phyloP scores from a whole-genome alignment of 2,888 invertebrate genomes.

The Synergus umbraculus region DNA sequence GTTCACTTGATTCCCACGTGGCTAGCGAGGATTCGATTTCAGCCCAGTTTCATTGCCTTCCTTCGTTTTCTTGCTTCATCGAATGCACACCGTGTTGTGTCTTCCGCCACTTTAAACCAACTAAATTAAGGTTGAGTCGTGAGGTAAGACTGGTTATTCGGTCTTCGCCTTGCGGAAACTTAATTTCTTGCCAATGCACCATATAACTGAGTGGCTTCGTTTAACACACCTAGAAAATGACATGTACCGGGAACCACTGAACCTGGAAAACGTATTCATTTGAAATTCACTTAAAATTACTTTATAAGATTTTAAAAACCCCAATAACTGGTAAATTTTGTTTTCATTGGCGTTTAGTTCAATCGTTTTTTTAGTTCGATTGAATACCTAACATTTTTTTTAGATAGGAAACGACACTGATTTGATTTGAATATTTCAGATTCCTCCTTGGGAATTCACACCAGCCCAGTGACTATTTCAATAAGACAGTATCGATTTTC shows the following conservation, averaged over 20 bases:
- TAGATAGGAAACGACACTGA: background rate
- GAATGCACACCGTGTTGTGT: constrained; percentile 57
- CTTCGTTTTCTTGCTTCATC: constrained; percentile 50
- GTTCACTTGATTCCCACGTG: constrained; percentile 55
- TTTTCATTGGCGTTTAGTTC: background rate
- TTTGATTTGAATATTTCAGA: background rate
- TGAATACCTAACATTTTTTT: too few relatives aligned
- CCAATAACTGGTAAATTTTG: background rate
- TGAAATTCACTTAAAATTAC: constrained; percentile 35
- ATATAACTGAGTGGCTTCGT: constrained; percentile 42
- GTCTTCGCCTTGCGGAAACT: constrained; percentile 51
- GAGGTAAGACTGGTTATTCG: constrained; percentile 52
- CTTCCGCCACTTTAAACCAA: constrained; percentile 60
- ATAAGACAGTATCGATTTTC: background rate
- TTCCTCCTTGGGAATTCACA: background rate
- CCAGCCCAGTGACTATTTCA: background rate
- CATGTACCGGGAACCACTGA: background rate
- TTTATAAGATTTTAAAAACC: too few relatives aligned
- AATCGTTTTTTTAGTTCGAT: too few relatives aligned
- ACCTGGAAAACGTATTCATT: constrained; percentile 35
- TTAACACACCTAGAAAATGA: background rate
- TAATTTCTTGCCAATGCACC: constrained; percentile 53
- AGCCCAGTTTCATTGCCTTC: constrained; percentile 17
- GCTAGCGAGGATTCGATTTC: constrained; percentile 62
- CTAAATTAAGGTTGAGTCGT: constrained; percentile 53